Evolutionary conservation across 2,113 vertebrate genomes (phyloP), one percentile per base, ranked within the genome.

Genomic region (Megaleporinus macrocephalus): DNA sequence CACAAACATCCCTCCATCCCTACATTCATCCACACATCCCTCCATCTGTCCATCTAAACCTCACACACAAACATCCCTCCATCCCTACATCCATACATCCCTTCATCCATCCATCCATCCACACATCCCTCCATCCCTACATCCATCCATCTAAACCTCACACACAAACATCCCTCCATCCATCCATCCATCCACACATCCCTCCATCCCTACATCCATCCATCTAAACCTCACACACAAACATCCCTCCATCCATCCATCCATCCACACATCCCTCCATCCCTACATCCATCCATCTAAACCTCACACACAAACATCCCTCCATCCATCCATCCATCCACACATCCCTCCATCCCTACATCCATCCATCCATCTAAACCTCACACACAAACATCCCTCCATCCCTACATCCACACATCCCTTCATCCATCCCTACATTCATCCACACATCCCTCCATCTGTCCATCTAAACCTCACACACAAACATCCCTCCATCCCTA

Each of bases 361-460:
- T 49, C 4, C 49, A 73, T 73, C 26, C 16, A 73, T 53, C 14
- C n/a, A n/a, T n/a, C n/a, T n/a, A n/a, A n/a, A n/a, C n/a, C n/a
- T n/a, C n/a, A n/a, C n/a, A n/a, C n/a, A n/a, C n/a, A n/a, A n/a
- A n/a, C n/a, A n/a, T n/a, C 51, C 77, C 49, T 51, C 1, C 66
- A 14, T 30, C n/a, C n/a, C n/a, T n/a, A n/a, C n/a, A n/a, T 24
- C 7, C 4, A 12, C 36, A 33, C 0, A 68, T 41, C 53, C 4
- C 18, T 29, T 27, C 65, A 73, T 62, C n/a, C n/a, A 79, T 76
- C 62, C 74, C 62, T 72, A 36, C 29, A 53, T 83, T 18, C 14
- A 27, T 71, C 30, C n/a, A n/a, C n/a, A n/a, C n/a, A n/a, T n/a
- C n/a, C n/a, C n/a, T n/a, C n/a, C n/a, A n/a, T n/a, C n/a, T n/a